A percentile compares a stretch with the other conserved stretches of the same genome.
These are phyloP conservation scores for Cyclura pinguis DNA, from an alignment of 2,797 vertebrate species.

Conservation along the genomic window DNA sequence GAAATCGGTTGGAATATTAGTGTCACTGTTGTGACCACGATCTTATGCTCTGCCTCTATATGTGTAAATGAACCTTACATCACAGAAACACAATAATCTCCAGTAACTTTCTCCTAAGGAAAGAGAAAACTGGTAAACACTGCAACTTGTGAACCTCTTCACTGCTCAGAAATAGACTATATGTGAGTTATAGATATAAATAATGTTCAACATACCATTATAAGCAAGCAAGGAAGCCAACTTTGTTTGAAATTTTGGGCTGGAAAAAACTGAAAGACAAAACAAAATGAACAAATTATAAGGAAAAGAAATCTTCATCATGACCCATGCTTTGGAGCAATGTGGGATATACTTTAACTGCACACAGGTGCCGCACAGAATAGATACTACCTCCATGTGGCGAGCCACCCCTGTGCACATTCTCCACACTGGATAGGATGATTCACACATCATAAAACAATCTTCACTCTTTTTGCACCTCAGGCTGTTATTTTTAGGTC, in stretches of 20 bases:
- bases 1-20: neutral
- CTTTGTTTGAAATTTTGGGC: neutral
- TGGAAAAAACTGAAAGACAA: neutral
- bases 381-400: neutral
- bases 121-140: neutral
- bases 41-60: neutral
- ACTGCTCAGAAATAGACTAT: neutral
- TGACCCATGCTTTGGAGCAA: no score
- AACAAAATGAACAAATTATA: neutral
- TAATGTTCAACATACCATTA: slow-evolving; percentile 17
- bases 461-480: neutral
- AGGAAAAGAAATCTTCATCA: neutral
- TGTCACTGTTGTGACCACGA: neutral
- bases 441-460: neutral
- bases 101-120: neutral
- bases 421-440: no score
- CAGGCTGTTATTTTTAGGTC: neutral
- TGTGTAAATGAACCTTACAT: neutral
- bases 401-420: neutral
- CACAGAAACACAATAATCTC: neutral
- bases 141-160: neutral
- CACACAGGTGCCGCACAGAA: neutral
- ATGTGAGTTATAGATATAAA: neutral
- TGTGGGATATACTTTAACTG: neutral
- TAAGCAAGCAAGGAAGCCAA: neutral